Conservation (phyloP, 1,140 invertebrate genomes). For the Radopholus similis region DNA sequence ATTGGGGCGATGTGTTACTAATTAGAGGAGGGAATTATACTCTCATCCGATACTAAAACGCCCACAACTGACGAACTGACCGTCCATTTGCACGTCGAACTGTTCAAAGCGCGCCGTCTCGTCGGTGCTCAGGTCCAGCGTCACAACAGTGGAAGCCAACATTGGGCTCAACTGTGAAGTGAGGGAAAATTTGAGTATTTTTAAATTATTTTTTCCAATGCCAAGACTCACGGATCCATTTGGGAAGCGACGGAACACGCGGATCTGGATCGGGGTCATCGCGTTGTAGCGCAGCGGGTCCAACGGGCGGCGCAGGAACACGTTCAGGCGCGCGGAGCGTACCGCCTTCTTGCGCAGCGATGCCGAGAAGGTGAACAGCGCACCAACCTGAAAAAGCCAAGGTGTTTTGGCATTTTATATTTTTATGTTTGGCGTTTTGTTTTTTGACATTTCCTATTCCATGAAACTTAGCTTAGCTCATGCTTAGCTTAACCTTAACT, state of each 20-base stretch:
- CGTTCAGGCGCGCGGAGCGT: slow-evolving; percentile 35
- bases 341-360: slow-evolving; percentile 30
- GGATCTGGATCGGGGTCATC: slow-evolving; percentile 22
- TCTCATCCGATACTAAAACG: too few species aligned
- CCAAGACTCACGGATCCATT: slow-evolving; percentile 39
- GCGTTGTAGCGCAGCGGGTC: slow-evolving; percentile 7
- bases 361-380: slow-evolving; percentile 30
- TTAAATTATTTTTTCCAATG: slow-evolving; percentile 3
- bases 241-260: slow-evolving; percentile 38
- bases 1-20: too few species aligned
- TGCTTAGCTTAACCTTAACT: not conserved
- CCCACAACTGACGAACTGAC: too few species aligned
- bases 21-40: too few species aligned
- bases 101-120: not conserved
- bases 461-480: not conserved
- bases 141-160: too few species aligned
- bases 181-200: too few species aligned
- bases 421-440: slow-evolving; percentile 13
- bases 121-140: not conserved
- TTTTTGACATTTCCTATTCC: slow-evolving; percentile 12
- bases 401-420: too few species aligned
- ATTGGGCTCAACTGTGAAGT: not conserved
- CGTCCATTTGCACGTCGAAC: not conserved
- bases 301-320: slow-evolving; percentile 34
- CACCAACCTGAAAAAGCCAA: slow-evolving; percentile 16